phyloP scores from a whole-genome alignment of 1,140 invertebrate species.

The Colletes latitarsis region DNA sequence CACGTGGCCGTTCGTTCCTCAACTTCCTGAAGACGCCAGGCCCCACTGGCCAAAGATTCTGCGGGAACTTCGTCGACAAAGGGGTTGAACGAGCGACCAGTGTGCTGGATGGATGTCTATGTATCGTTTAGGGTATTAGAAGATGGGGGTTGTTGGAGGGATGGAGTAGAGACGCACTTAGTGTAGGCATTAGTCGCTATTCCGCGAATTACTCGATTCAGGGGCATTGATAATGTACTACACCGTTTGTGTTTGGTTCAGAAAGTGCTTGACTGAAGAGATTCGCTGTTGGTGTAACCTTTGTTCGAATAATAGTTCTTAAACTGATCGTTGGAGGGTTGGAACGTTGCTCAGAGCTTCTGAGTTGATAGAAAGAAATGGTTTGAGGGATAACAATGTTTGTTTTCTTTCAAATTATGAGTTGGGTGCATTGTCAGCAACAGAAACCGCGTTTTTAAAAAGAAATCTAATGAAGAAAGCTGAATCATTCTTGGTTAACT shows the following conservation, averaged over 20 bases:
- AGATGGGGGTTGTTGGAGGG: background rate
- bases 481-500: no score
- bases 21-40: background rate
- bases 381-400: no score
- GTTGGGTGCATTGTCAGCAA: no score
- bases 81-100: background rate
- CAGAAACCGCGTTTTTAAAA: no score
- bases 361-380: no score
- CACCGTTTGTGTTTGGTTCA: slow-evolving; percentile 13
- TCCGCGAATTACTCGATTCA: slow-evolving; percentile 45
- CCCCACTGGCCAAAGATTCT: no score
- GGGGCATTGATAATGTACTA: slow-evolving; percentile 35
- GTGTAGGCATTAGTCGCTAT: slow-evolving; percentile 19
- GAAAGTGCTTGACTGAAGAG: slow-evolving; percentile 8
- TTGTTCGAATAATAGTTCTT: no score
- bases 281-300: background rate
- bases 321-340: no score
- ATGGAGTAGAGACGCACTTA: background rate
- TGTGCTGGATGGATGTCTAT: background rate
- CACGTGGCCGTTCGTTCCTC: slow-evolving; percentile 27
- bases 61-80: background rate
- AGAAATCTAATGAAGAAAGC: no score
- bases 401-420: no score
- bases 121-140: background rate
- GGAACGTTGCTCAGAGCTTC: no score